Conservation (phyloP, 2,113 vertebrate genomes). For the Gymnocephalus cernua region DNA sequence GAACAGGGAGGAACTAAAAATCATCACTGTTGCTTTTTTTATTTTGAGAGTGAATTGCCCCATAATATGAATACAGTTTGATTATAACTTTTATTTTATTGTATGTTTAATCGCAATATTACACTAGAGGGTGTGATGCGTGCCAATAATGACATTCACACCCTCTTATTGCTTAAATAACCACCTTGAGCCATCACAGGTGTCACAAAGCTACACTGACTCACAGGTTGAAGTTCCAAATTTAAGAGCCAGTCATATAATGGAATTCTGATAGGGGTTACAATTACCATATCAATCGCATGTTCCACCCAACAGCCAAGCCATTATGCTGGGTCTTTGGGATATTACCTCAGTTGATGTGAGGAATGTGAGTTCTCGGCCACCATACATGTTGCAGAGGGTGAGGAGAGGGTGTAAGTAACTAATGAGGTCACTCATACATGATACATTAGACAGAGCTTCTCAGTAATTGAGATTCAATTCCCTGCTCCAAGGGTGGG, state of each 20-base stretch:
- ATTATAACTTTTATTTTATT: too few species aligned
- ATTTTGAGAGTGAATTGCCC: too few species aligned
- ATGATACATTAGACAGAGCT: constrained; percentile 50
- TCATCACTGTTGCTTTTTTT: too few species aligned
- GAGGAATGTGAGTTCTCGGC: neutral
- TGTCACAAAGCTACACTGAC: neutral
- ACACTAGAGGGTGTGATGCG: too few species aligned
- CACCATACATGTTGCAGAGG: constrained; percentile 5
- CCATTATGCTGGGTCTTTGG: constrained; percentile 24
- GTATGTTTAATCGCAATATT: too few species aligned
- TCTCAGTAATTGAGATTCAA: constrained; percentile 59
- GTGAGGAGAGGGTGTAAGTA: constrained; percentile 21
- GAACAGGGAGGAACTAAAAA: too few species aligned
- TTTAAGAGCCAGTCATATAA: constrained; percentile 11
- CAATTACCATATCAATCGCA: constrained; percentile 37
- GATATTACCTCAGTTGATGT: neutral
- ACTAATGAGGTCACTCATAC: constrained; percentile 59
- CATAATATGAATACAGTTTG: too few species aligned
- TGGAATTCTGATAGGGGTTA: constrained; percentile 3
- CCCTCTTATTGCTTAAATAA: constrained; percentile 1
- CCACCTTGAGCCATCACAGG: constrained; percentile 9
- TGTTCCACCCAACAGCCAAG: constrained; percentile 29
- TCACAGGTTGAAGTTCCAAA: constrained; percentile 5
- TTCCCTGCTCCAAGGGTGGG: constrained; percentile 47
- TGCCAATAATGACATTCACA: too few species aligned